A percentile compares a stretch with the other conserved stretches of the same genome.
These are phyloP conservation scores for Seladonia tumulorum DNA, from an alignment of 2,888 invertebrate species.

Conservation along the genomic window DNA sequence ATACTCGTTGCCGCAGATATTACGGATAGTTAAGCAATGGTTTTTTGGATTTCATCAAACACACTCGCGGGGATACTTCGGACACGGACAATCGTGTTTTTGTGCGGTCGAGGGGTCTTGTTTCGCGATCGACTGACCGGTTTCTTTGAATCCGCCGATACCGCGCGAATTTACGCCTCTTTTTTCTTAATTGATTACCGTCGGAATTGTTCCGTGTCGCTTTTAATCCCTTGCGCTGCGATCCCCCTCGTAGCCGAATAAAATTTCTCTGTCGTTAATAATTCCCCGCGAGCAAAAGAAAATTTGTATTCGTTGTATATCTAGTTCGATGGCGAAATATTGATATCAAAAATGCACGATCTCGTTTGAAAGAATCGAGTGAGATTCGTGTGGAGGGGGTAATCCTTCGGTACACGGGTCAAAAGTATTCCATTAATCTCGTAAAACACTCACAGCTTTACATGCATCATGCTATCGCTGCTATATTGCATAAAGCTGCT, in stretches of 20 bases:
- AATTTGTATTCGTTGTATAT: not conserved
- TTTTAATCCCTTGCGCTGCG: not conserved
- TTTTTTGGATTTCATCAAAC: slow-evolving; percentile 69
- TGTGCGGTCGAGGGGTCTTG: slow-evolving; percentile 39
- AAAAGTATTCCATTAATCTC: too few species aligned
- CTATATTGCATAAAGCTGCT: too few species aligned
- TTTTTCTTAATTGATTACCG: not conserved
- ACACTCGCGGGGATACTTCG: slow-evolving; percentile 52
- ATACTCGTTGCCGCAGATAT: slow-evolving; percentile 69
- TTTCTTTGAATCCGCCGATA: not conserved
- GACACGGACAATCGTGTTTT: slow-evolving; percentile 54
- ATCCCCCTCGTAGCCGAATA: not conserved
- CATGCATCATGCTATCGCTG: too few species aligned
- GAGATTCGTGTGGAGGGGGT: not conserved
- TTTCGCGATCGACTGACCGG: slow-evolving; percentile 15
- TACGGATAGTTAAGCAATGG: slow-evolving; percentile 72
- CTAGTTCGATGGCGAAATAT: not conserved
- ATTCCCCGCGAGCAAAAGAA: not conserved
- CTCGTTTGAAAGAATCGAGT: not conserved
- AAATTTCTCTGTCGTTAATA: not conserved
- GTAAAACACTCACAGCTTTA: too few species aligned
- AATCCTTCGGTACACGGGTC: not conserved
- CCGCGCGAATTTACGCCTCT: not conserved
- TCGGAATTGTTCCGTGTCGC: not conserved
- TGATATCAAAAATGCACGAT: not conserved